phyloP scores from a whole-genome alignment of 2,797 vertebrate species.

The Sebastolobus alascanus region DNA sequence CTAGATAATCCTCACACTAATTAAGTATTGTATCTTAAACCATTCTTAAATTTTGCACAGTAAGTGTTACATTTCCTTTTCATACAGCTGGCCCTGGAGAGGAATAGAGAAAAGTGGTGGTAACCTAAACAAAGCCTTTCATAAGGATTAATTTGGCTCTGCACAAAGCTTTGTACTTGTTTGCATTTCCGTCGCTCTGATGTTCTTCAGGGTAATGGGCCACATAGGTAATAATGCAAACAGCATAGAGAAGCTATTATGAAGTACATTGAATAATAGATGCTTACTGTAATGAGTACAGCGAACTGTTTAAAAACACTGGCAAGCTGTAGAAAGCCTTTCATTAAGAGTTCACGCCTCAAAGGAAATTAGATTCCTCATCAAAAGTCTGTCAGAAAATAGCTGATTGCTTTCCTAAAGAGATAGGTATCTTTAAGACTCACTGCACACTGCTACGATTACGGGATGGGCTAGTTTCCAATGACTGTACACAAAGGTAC shows the following conservation, averaged over 20 bases:
- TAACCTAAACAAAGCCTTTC: conserved; percentile 48
- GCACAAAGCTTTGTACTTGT: conserved; percentile 53
- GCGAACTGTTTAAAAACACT: conserved; percentile 48
- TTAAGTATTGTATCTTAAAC: conserved; percentile 32
- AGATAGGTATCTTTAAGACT: conserved; percentile 15
- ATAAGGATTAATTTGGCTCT: conserved; percentile 35
- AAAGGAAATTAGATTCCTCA: conserved; percentile 45
- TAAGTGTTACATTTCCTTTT: conserved; percentile 33
- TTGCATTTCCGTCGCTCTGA: conserved; percentile 48
- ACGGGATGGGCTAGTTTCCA: conserved; percentile 18
- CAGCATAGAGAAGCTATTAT: conserved; percentile 55
- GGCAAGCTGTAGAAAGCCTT: conserved; percentile 24
- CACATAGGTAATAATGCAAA: conserved; percentile 66
- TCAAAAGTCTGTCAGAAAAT: conserved; percentile 22
- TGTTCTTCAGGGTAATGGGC: conserved; percentile 64
- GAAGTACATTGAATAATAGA: conserved; percentile 58
- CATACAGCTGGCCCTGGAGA: conserved; percentile 26
- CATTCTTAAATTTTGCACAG: conserved; percentile 10
- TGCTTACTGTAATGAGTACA: conserved; percentile 49
- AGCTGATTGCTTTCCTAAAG: conserved; percentile 32
- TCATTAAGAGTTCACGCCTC: conserved; percentile 42
- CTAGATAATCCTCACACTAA: conserved; percentile 36
- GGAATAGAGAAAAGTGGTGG: conserved; percentile 23
- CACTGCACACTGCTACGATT: background rate
- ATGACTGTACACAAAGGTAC: background rate